Percentiles rank a stretch among this genome's conserved stretches.
These are phyloP conservation scores for Drosophila nebulosa DNA, from an alignment of 1,140 invertebrate species.

Conservation along the genomic window DNA sequence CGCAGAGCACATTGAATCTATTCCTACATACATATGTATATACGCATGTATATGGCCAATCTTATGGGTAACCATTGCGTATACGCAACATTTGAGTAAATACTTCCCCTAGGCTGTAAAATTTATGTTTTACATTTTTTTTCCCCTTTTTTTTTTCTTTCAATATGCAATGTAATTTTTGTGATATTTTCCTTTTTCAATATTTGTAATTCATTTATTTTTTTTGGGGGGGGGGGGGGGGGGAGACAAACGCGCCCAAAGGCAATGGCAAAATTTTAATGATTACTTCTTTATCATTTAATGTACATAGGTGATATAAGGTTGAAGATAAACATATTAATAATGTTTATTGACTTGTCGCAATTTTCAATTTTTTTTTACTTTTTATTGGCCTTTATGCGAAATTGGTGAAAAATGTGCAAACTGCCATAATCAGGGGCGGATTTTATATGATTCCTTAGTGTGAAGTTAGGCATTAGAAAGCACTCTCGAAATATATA, in stretches of 20 bases:
- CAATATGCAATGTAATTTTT: slow-evolving; percentile 55
- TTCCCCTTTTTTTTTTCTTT: slow-evolving; percentile 36
- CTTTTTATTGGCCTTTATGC: background rate
- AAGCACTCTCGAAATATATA: too few species aligned
- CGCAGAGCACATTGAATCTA: slow-evolving; percentile 6
- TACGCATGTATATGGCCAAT: background rate
- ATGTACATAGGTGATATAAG: too few species aligned
- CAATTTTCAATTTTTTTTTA: background rate
- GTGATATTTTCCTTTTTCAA: slow-evolving; percentile 32
- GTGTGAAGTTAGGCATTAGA: too few species aligned
- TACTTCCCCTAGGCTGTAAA: background rate
- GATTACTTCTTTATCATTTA: background rate
- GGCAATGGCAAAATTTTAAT: background rate
- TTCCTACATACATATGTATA: slow-evolving; percentile 15
- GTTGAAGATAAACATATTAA: background rate
- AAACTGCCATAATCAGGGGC: background rate
- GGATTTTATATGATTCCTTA: too few species aligned
- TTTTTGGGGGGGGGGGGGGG: too few species aligned
- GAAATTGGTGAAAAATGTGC: background rate
- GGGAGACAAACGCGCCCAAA: background rate
- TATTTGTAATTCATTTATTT: slow-evolving; percentile 72
- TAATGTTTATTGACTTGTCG: background rate
- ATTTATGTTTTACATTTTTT: slow-evolving; percentile 19
- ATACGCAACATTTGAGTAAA: slow-evolving; percentile 45
- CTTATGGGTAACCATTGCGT: slow-evolving; percentile 16